phyloP scores from a whole-genome alignment of 1,140 invertebrate genomes.

The Drosophila sproati region DNA sequence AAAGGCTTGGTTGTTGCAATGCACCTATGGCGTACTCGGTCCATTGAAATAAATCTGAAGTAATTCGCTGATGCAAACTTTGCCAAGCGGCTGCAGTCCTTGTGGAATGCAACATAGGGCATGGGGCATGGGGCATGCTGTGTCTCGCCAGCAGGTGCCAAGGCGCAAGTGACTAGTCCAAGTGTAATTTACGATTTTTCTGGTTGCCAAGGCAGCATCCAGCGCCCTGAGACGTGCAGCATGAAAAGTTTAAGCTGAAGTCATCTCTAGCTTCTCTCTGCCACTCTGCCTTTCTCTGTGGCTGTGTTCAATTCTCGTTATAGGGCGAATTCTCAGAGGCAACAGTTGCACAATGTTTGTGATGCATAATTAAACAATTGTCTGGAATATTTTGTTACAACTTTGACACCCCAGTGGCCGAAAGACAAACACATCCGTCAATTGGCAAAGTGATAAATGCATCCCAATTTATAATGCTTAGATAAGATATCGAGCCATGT shows the following conservation, averaged over 20 bases:
- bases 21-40: slow-evolving; percentile 32
- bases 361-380: slow-evolving; percentile 78
- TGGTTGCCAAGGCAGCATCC: slow-evolving; percentile 49
- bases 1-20: slow-evolving; percentile 41
- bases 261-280: slow-evolving; percentile 6
- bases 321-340: slow-evolving; percentile 17
- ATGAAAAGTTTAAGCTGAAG: slow-evolving; percentile 63
- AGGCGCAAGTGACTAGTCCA: slow-evolving; percentile 53
- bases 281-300: neutral
- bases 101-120: slow-evolving; percentile 8
- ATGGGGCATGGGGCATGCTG: slow-evolving; percentile 49
- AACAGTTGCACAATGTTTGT: slow-evolving; percentile 66
- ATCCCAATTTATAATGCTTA: neutral
- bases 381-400: slow-evolving; percentile 58
- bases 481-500: neutral
- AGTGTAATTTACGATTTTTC: slow-evolving; percentile 79
- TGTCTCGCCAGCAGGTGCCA: slow-evolving; percentile 41
- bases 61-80: slow-evolving; percentile 63
- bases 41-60: slow-evolving; percentile 76
- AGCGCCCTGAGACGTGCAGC: slow-evolving; percentile 51
- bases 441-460: slow-evolving; percentile 8
- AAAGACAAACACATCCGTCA: slow-evolving; percentile 11
- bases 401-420: slow-evolving; percentile 15
- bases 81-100: slow-evolving; percentile 29
- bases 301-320: neutral